A percentile compares a stretch with the other conserved stretches of the same genome.
Conservation (phyloP, 2,888 invertebrate genomes). For the Sarcophaga rosellei region DNA sequence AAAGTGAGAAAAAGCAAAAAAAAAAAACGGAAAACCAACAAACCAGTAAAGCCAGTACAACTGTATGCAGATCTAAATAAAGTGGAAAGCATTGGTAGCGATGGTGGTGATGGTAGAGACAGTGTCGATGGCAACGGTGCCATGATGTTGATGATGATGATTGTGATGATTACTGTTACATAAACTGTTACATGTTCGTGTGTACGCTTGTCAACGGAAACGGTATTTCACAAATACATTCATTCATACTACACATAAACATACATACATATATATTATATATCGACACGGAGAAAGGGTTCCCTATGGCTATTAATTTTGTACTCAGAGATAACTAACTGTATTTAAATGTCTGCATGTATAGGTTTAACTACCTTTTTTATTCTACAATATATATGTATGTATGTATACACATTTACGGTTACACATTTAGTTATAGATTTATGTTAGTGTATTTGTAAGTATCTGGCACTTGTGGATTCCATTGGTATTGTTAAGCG, state of each 20-base stretch:
- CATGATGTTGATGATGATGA: slow-evolving; percentile 10
- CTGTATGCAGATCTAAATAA: slow-evolving; percentile 30
- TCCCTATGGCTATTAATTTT: slow-evolving; percentile 61
- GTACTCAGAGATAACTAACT: slow-evolving; percentile 59
- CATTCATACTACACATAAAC: neutral
- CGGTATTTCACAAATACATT: slow-evolving; percentile 45
- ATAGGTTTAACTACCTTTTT: neutral
- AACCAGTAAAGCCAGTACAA: slow-evolving; percentile 47
- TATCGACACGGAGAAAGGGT: slow-evolving; percentile 49
- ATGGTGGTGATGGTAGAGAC: neutral
- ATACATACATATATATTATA: slow-evolving; percentile 2
- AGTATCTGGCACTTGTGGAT: slow-evolving; percentile 48
- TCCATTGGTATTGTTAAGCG: slow-evolving; percentile 50
- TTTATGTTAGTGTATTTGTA: neutral
- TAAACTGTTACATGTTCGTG: slow-evolving; percentile 1
- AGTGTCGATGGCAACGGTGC: slow-evolving; percentile 13
- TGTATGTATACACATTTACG: neutral
- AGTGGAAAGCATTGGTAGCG: slow-evolving; percentile 5
- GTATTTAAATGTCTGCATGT: slow-evolving; percentile 31
- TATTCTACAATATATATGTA: neutral
- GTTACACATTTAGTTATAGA: neutral
- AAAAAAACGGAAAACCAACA: slow-evolving; percentile 26
- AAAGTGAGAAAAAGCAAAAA: neutral
- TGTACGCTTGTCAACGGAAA: slow-evolving; percentile 56
- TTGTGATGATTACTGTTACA: slow-evolving; percentile 31